A percentile compares a stretch with the other conserved stretches of the same genome.
Evolutionary conservation across 2,888 invertebrate genomes (phyloP).

Genomic region (Cordilura impudica): DNA sequence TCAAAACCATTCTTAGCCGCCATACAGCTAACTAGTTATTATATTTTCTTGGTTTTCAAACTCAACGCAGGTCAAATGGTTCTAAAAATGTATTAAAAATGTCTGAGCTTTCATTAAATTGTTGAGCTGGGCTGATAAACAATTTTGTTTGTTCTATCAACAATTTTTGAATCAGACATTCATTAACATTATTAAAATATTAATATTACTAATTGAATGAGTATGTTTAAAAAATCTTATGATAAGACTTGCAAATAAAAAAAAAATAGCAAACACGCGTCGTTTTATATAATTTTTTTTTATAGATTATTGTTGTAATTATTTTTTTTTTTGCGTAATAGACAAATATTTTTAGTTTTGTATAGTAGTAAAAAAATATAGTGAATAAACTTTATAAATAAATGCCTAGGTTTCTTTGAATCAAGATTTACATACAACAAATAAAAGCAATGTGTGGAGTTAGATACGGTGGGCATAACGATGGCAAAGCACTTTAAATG

Average conservation of each 20-base stretch:
- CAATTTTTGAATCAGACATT: constrained; percentile 1
- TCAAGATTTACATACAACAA: neutral
- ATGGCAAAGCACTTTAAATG: too few species aligned
- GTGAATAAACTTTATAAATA: neutral
- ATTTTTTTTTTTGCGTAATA: constrained; percentile 12
- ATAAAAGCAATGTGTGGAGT: too few species aligned
- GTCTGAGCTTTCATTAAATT: too few species aligned
- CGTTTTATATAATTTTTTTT: constrained; percentile 1
- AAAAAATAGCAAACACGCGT: neutral
- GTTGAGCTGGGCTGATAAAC: too few species aligned
- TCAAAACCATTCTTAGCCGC: too few species aligned
- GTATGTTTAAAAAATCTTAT: constrained; percentile 3
- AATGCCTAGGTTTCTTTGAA: neutral
- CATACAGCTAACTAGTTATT: too few species aligned
- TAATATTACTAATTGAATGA: neutral
- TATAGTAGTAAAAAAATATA: neutral
- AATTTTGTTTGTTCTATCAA: too few species aligned
- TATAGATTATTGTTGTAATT: neutral
- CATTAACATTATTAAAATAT: neutral
- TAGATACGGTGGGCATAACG: too few species aligned
- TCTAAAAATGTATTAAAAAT: too few species aligned
- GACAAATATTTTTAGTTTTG: neutral
- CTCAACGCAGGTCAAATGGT: too few species aligned
- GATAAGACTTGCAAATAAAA: constrained; percentile 18
- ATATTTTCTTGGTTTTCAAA: too few species aligned